Conservation (phyloP, 2,113 vertebrate genomes). For the Semnopithecus entellus region DNA sequence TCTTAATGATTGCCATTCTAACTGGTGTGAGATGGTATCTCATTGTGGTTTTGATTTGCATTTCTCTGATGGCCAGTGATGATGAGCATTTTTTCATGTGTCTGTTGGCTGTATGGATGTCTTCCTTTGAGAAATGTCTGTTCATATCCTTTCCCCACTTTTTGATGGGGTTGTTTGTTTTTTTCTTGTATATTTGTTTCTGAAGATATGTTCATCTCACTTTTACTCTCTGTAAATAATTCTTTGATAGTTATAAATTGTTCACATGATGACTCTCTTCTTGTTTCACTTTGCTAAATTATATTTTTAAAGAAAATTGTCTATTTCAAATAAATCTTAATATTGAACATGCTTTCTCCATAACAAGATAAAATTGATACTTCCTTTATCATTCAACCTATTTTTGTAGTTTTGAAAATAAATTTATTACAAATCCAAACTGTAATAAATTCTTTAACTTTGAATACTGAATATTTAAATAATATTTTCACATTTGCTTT, state of each 20-base stretch:
- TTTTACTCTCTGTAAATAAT: not conserved
- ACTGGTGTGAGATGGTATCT: too few species aligned
- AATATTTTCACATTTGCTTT: not conserved
- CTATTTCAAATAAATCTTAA: not conserved
- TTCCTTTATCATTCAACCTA: not conserved
- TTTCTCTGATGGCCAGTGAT: too few species aligned
- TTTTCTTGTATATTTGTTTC: too few species aligned
- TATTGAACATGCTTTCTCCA: not conserved
- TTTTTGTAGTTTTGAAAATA: not conserved
- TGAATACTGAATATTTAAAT: not conserved
- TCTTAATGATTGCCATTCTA: too few species aligned
- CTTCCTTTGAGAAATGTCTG: too few species aligned
- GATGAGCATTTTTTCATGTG: too few species aligned
- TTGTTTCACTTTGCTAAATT: not conserved
- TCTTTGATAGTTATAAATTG: not conserved
- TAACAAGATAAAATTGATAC: not conserved
- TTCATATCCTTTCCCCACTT: too few species aligned
- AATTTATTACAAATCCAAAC: not conserved
- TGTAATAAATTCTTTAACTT: not conserved
- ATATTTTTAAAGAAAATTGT: not conserved
- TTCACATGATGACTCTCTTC: not conserved
- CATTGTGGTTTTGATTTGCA: too few species aligned
- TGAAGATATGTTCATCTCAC: not conserved
- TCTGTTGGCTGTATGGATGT: too few species aligned
- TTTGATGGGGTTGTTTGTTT: too few species aligned